These are phyloP conservation scores for Suillia variegata DNA, from an alignment of 2,888 invertebrate genomes.

Conservation along the genomic window DNA sequence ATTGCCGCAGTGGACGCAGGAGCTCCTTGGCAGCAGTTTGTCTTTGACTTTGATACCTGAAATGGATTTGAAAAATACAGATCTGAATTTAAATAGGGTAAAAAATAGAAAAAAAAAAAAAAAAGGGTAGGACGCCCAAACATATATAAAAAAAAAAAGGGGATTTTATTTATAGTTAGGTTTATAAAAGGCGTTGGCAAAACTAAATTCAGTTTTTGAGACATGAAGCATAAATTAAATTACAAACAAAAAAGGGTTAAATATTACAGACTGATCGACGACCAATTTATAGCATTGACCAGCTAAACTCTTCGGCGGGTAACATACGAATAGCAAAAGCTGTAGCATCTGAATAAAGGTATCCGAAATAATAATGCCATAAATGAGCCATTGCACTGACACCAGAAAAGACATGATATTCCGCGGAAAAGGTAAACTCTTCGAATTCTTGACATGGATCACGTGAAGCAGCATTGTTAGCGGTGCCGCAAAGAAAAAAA, in stretches of 20 bases:
- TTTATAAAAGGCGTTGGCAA: background rate
- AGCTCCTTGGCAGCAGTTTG: too few relatives aligned
- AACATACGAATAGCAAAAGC: constrained; percentile 71
- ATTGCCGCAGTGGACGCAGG: too few relatives aligned
- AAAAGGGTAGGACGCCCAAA: too few relatives aligned
- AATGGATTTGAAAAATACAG: too few relatives aligned
- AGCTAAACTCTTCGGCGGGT: constrained; percentile 64
- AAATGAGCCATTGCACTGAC: constrained; percentile 81
- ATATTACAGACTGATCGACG: too few relatives aligned
- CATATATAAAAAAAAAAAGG: too few relatives aligned
- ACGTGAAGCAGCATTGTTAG: constrained; percentile 81
- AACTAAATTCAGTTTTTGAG: background rate
- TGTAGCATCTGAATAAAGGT: constrained; percentile 80
- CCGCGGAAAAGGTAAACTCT: constrained; percentile 85
- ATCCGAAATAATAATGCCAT: constrained; percentile 80
- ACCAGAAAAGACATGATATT: constrained; percentile 83
- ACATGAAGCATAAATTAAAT: background rate
- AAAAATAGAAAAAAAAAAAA: too few relatives aligned
- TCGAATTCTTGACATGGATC: constrained; percentile 77
- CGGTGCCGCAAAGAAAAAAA: constrained; percentile 84
- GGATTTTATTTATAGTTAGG: too few relatives aligned
- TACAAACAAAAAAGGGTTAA: background rate
- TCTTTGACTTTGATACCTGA: too few relatives aligned
- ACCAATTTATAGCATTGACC: constrained; percentile 57
- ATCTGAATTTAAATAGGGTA: too few relatives aligned